A percentile compares a stretch with the other conserved stretches of the same genome.
These are phyloP conservation scores for Halocynthia roretzi DNA, from an alignment of 23 tunicate species.

Conservation along the genomic window DNA sequence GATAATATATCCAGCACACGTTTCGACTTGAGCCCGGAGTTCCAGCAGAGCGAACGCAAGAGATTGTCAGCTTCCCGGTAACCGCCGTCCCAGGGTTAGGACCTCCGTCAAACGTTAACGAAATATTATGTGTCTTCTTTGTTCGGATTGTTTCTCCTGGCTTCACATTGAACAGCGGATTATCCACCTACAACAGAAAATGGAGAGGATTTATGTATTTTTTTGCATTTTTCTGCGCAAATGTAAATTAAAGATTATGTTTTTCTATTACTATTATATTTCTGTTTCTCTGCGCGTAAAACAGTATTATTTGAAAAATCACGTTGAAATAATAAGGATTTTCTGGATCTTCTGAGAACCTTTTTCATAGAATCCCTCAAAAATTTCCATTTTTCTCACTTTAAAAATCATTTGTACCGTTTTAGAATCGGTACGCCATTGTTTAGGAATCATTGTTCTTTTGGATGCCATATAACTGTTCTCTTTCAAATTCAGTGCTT, in stretches of 20 bases:
- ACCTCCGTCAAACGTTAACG: conserved; percentile 64
- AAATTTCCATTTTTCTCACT: too few relatives aligned
- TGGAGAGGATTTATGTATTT: not conserved
- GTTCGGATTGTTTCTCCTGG: conserved; percentile 59
- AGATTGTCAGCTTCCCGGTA: conserved; percentile 84
- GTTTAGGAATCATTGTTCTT: too few relatives aligned
- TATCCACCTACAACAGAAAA: conserved; percentile 62
- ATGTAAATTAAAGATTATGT: not conserved
- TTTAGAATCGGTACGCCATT: too few relatives aligned
- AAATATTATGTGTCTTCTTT: conserved; percentile 77
- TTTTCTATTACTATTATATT: not conserved
- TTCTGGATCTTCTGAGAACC: too few relatives aligned
- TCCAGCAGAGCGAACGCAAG: conserved; percentile 57
- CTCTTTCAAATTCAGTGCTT: too few relatives aligned
- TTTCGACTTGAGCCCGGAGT: conserved; percentile 2
- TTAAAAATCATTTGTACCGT: too few relatives aligned
- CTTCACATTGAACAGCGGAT: conserved; percentile 58
- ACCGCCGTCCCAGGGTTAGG: conserved; percentile 61
- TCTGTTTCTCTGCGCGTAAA: not conserved
- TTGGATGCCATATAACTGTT: too few relatives aligned
- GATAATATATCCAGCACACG: conserved; percentile 78
- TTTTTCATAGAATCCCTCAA: too few relatives aligned
- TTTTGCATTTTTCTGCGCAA: not conserved
- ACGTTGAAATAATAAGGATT: too few relatives aligned
- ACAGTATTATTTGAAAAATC: too few relatives aligned